Conservation (phyloP, 2,113 vertebrate species). For the Acinonyx jubatus region DNA sequence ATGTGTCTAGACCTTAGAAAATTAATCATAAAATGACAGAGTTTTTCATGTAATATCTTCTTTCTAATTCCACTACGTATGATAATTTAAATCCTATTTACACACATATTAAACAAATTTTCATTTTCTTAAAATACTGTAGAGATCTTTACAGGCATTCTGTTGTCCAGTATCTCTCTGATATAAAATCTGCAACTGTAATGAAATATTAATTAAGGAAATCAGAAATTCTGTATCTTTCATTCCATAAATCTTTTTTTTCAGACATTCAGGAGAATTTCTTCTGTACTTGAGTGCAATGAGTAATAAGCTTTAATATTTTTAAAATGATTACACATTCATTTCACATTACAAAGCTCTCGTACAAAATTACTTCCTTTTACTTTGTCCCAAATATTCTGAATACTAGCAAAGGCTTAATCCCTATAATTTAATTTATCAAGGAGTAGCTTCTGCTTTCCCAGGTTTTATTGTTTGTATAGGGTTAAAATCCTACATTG, state of each 20-base stretch:
- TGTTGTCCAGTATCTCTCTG: neutral
- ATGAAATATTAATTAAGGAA: neutral
- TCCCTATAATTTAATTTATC: slow-evolving; percentile 5
- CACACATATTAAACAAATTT: neutral
- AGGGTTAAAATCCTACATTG: neutral
- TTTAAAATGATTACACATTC: neutral
- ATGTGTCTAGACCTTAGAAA: neutral
- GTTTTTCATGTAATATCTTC: neutral
- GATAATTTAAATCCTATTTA: slow-evolving; percentile 2
- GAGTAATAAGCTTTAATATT: neutral
- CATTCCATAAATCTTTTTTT: neutral
- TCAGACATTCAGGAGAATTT: neutral
- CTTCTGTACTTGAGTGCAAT: neutral
- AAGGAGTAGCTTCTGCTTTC: neutral
- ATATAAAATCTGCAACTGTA: neutral
- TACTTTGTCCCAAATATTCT: neutral
- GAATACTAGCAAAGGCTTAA: neutral
- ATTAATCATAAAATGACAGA: neutral
- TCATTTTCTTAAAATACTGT: neutral
- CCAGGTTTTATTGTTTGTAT: neutral
- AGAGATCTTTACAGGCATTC: neutral
- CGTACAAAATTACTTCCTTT: neutral
- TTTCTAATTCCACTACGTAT: neutral
- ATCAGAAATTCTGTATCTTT: neutral
- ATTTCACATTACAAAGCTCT: neutral